Percentiles rank a stretch among this genome's conserved stretches.
These are phyloP conservation scores for Antechinus stuartii DNA, from an alignment of 2,113 vertebrate species.

Conservation along the genomic window DNA sequence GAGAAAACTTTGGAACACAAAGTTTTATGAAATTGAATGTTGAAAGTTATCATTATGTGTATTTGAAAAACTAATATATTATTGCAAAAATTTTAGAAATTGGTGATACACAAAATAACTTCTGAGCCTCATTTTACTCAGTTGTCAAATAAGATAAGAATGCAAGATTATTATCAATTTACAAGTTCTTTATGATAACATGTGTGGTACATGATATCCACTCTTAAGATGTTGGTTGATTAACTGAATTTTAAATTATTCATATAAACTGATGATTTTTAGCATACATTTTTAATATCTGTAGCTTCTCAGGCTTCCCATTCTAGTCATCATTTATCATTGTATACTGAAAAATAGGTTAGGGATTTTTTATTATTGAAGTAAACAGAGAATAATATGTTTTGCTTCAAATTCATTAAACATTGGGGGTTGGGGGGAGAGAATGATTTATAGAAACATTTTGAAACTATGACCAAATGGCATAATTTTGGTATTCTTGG, in stretches of 20 bases:
- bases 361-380: not conserved
- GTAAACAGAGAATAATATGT: not conserved
- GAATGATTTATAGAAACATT: not conserved
- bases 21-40: too few species aligned
- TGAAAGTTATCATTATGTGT: too few species aligned
- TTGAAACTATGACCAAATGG: not conserved
- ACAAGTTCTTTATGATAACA: not conserved
- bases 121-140: not conserved
- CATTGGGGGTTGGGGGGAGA: not conserved
- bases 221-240: not conserved
- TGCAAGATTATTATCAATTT: not conserved
- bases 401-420: not conserved
- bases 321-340: not conserved
- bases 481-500: not conserved
- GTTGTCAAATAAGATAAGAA: not conserved
- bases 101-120: too few species aligned
- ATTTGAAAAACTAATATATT: too few species aligned
- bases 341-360: not conserved
- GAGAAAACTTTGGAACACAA: too few species aligned
- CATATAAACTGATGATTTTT: too few species aligned
- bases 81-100: too few species aligned
- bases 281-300: too few species aligned
- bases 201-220: not conserved
- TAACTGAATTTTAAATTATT: not conserved
- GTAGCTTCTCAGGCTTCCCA: not conserved